phyloP scores from a whole-genome alignment of 1,140 invertebrate genomes.

The Phenacoccus solenopsis region DNA sequence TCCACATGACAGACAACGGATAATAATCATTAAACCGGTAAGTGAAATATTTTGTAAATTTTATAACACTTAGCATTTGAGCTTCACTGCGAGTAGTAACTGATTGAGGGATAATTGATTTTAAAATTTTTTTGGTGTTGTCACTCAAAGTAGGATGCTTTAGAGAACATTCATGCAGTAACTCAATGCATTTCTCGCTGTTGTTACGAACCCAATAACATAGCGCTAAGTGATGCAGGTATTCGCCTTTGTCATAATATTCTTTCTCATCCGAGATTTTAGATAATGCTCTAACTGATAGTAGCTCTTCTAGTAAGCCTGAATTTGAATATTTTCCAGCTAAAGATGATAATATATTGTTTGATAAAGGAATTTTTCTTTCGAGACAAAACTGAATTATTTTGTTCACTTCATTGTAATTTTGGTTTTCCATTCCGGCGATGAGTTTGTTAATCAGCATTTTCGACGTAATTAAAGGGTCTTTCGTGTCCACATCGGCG shows the following conservation, averaged over 20 bases:
- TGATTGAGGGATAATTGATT: not conserved
- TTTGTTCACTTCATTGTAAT: not conserved
- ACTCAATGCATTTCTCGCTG: not conserved
- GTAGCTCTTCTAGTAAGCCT: not conserved
- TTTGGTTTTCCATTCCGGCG: not conserved
- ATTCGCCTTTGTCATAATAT: not conserved
- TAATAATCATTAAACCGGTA: not conserved
- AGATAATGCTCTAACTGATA: not conserved
- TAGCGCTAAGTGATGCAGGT: not conserved
- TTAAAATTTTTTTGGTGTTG: not conserved
- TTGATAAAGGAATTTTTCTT: not conserved
- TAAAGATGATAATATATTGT: not conserved
- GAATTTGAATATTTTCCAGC: not conserved
- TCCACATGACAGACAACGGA: constrained; percentile 18
- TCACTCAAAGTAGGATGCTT: not conserved
- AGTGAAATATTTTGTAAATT: not conserved
- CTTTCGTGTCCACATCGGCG: not conserved
- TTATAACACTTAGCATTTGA: not conserved
- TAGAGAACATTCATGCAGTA: not conserved
- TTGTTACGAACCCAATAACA: not conserved
- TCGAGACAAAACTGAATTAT: not conserved
- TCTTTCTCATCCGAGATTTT: not conserved
- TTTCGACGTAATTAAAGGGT: not conserved
- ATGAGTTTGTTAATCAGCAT: not conserved
- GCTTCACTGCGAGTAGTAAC: not conserved